Evolutionary conservation across 2,113 vertebrate species (phyloP), one percentile per base, ranked within the genome.

Genomic region (Carollia perspicillata): DNA sequence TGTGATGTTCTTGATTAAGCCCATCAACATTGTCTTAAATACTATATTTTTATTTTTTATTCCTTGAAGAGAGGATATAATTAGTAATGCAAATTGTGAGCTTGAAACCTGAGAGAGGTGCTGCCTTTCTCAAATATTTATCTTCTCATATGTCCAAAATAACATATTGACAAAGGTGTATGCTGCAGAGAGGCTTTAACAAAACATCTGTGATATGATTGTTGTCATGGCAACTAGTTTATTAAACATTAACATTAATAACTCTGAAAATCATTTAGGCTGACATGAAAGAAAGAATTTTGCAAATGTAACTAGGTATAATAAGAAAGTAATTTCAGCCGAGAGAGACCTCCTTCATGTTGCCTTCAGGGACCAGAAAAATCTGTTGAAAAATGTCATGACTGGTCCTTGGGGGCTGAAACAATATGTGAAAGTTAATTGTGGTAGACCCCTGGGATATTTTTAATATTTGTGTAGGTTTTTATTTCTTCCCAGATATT

Each of bases 191-290:
- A 93, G 79, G 84, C 65, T 81, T 94, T 89, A 84, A 92, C 40
- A 93, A 96, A 97, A 97, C 97, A 98, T 96, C 96, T 97, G 97
- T 92, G 96, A 96, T 96, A 77, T 68, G 94, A 84, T 58, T 74
- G 94, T 94, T 96, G 69, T 95, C 51, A 96, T 95, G 66, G 91
- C 30, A 96, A 98, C 96, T 78, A 86, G 55, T 95, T 97, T 97
- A 98, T 97, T 98, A 97, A 98, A 97, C 95, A 96, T 96, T 97
- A 97, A 97, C 97, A 97, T 95, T 97, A 98, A 94, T 96, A 97
- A 96, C 93, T 96, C 89, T 40, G 2, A 77, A 94, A 97, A 92
- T 40, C 95, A 96, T 90, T 94, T 96, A 97, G 81, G 60, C 66
- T 95, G 83, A 60, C 90, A 77, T 89, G 49, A 95, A 96, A 94